Evolutionary conservation across 2,888 invertebrate species (phyloP), one percentile per base, ranked within the genome.

Genomic region (Elaeidobius kamerunicus): DNA sequence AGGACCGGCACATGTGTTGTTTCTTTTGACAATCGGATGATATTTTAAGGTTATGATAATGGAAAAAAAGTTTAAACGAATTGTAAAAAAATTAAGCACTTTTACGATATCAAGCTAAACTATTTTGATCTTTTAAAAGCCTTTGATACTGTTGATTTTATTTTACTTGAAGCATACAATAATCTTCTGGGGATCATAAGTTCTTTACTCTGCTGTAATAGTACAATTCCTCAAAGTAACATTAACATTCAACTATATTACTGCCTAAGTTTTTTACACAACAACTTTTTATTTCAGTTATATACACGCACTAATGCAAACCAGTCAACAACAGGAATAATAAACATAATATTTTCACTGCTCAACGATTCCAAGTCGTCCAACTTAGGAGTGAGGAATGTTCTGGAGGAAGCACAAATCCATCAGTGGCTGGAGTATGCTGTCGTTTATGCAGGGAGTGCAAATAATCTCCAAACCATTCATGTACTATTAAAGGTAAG

Each of bases 401-500:
- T 43, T 12, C 53, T 63, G 32, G 69, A 70, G 53, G 64, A 61
- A 42, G 65, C 67, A 3, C 65, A 70, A 60, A 61, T 72, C 19
- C 63, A 65, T 4, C 72, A 73, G 48, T 73, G 71, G 70, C 61
- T 73, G 38, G 72, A 73, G 61, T 72, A 71, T 62, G 63, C 58
- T 6, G 45, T 69, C 23, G 63, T 70, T 36, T 70, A 71, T 63
- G 61, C 53, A 7, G 49, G 52, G 36, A 60, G 65, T 51, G 51
- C 54, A 16, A 55, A 58, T 43, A 58, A 35, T 43, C 35, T 52
- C 9, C 60, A 60, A 39, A 57, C 60, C 49, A 14, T 60, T 14
- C 58, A 58, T 16, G 60, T 62, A 52, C 48, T 68, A 35, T 61
- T 70, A 48, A 63, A 61, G 51, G 70, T 69, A 65, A n/a, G n/a